These are phyloP conservation scores for Microvelia longipes DNA, from an alignment of 1,140 invertebrate species.

Conservation along the genomic window DNA sequence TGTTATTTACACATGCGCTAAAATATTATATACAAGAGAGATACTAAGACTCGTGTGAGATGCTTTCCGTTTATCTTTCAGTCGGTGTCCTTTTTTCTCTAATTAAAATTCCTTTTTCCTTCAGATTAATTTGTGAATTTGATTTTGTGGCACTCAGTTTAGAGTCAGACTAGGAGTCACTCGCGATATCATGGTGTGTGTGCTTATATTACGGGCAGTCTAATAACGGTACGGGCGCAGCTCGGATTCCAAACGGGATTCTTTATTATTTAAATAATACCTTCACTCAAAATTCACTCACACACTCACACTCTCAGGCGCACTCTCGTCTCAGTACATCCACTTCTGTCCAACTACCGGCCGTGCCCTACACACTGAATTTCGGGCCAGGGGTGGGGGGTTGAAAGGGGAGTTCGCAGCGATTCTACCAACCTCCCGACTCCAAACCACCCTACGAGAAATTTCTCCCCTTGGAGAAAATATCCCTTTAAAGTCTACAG, in stretches of 20 bases:
- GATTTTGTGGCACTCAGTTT: neutral
- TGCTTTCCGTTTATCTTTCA: too few relatives aligned
- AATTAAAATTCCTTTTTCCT: too few relatives aligned
- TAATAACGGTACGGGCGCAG: neutral
- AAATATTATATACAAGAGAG: too few relatives aligned
- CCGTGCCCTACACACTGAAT: neutral
- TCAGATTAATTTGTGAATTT: too few relatives aligned
- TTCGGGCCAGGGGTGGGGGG: too few relatives aligned
- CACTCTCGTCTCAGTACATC: neutral
- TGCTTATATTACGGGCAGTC: neutral
- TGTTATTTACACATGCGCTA: neutral
- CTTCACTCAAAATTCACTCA: too few relatives aligned
- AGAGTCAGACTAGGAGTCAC: neutral
- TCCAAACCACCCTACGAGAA: neutral
- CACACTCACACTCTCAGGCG: neutral
- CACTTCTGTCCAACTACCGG: neutral
- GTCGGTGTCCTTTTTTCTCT: too few relatives aligned
- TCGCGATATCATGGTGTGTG: neutral
- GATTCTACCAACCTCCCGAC: neutral
- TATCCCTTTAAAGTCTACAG: neutral
- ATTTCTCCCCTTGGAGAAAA: neutral
- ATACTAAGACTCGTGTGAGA: too few relatives aligned
- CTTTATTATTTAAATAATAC: too few relatives aligned
- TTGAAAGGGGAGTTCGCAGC: too few relatives aligned
- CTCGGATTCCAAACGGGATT: neutral